Conservation (phyloP, 2,113 vertebrate genomes). For the Elachura formosa region DNA sequence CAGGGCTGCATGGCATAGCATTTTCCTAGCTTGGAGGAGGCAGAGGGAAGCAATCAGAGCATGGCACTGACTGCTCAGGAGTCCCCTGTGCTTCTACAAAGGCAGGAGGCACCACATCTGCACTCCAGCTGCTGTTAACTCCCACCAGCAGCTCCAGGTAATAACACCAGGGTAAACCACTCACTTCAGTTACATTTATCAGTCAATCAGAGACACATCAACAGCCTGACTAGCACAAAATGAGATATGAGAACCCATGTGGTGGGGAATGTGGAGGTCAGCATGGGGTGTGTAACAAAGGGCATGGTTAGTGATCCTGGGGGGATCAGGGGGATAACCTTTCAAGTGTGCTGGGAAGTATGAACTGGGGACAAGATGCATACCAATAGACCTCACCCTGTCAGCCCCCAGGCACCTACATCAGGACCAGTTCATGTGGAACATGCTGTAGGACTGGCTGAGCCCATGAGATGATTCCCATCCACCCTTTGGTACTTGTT, state of each 20-base stretch:
- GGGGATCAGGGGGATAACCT: background rate
- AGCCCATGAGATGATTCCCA: fast-evolving
- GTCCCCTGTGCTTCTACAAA: background rate
- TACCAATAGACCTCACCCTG: fast-evolving
- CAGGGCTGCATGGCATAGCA: background rate
- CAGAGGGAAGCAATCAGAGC: fast-evolving
- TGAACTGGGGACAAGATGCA: background rate
- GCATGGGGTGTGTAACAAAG: fast-evolving
- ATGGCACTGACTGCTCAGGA: background rate
- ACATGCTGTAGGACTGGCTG: background rate
- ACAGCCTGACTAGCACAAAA: background rate
- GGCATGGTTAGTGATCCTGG: background rate
- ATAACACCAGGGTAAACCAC: background rate
- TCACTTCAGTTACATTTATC: conserved; percentile 13
- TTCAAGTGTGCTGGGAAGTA: background rate
- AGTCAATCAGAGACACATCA: conserved; percentile 4
- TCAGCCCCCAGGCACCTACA: background rate
- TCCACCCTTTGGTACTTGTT: background rate
- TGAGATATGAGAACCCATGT: background rate
- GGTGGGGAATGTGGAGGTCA: background rate
- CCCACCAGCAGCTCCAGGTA: background rate
- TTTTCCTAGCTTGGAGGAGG: background rate
- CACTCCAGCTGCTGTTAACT: background rate
- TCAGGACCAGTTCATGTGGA: background rate
- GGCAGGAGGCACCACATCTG: background rate